Evolutionary conservation across 2,113 vertebrate genomes (phyloP).

Genomic region (Pseudolaguvia tuberculata): DNA sequence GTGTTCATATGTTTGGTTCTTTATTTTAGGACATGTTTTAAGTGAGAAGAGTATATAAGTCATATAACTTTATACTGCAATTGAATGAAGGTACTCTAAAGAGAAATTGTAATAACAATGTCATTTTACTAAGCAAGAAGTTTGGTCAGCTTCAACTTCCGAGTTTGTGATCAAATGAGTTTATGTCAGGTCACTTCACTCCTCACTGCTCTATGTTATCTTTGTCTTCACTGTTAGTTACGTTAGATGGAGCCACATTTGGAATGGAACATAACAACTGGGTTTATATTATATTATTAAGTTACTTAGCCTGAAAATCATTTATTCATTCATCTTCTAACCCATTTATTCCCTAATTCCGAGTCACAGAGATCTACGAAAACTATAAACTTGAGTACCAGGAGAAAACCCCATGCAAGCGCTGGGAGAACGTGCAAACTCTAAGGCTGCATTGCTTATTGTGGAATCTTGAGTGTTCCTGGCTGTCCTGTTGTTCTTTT

Average conservation of each 20-base stretch:
- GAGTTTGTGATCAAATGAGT: not conserved
- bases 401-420: too few species aligned
- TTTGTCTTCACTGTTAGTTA: not conserved
- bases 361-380: too few species aligned
- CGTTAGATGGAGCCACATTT: not conserved
- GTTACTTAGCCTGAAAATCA: not conserved
- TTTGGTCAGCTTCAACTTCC: not conserved
- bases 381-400: too few species aligned
- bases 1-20: not conserved
- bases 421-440: too few species aligned
- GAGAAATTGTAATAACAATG: not conserved
- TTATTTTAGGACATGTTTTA: not conserved
- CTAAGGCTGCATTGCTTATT: slow-evolving; percentile 5
- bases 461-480: slow-evolving; percentile 17
- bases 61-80: not conserved
- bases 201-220: not conserved
- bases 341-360: too few species aligned
- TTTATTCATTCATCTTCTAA: too few species aligned
- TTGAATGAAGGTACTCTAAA: not conserved
- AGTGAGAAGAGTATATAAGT: not conserved
- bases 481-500: slow-evolving; percentile 36
- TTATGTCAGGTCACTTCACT: not conserved
- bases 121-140: not conserved
- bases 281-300: not conserved
- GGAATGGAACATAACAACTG: not conserved